A percentile compares a stretch with the other conserved stretches of the same genome.
Conservation (phyloP, 2,888 invertebrate species). For the Nomada hirtipes region DNA sequence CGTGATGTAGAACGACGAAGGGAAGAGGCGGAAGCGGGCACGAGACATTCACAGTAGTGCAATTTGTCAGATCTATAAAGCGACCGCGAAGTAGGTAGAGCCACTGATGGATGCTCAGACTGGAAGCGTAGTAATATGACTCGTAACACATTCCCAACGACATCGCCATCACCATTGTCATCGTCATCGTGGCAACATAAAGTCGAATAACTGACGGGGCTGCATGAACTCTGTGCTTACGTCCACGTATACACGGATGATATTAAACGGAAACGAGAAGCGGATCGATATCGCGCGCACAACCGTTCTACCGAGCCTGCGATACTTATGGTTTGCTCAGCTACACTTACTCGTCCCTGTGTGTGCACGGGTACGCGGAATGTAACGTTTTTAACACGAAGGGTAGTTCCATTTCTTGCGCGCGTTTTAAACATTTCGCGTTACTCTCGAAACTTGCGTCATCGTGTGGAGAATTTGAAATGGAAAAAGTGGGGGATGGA, state of each 20-base stretch:
- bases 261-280: constrained; percentile 54
- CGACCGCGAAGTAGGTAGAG: constrained; percentile 63
- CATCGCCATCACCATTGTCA: constrained; percentile 36
- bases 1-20: constrained; percentile 22
- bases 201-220: constrained; percentile 55
- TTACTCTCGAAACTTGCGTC: not conserved
- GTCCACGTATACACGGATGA: constrained; percentile 35
- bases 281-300: constrained; percentile 44
- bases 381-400: constrained; percentile 4
- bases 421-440: not conserved
- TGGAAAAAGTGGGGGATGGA: too few species aligned
- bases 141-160: constrained; percentile 60
- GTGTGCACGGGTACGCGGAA: not conserved
- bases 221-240: constrained; percentile 29
- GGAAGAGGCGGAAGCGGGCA: constrained; percentile 19
- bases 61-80: constrained; percentile 70
- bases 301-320: not conserved
- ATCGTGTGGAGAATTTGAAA: not conserved
- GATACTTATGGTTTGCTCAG: constrained; percentile 8
- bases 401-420: not conserved
- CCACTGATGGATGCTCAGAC: constrained; percentile 63
- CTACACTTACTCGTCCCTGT: not conserved
- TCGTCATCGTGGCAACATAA: constrained; percentile 52
- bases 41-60: constrained; percentile 57
- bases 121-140: constrained; percentile 58